Percentiles rank a stretch among this genome's conserved stretches.
These are phyloP conservation scores for Anarrhichthys ocellatus DNA, from an alignment of 2,113 vertebrate genomes.

Conservation along the genomic window DNA sequence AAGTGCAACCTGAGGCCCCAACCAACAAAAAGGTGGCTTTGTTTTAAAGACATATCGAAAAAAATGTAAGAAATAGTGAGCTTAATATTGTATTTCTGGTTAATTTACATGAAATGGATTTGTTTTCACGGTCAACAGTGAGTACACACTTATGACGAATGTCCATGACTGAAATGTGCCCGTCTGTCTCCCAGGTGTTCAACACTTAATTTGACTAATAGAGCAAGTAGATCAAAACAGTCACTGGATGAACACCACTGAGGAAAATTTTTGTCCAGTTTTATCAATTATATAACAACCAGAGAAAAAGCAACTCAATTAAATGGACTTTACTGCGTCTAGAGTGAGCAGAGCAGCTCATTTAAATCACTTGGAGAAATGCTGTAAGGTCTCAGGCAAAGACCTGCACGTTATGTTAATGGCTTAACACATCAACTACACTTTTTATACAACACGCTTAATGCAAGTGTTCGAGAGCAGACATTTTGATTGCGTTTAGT, in stretches of 20 bases:
- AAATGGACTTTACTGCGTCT: not conserved
- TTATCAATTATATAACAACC: not conserved
- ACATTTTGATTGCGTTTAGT: not conserved
- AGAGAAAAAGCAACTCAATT: not conserved
- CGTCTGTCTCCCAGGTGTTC: not conserved
- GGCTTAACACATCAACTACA: not conserved
- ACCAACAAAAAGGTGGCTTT: not conserved
- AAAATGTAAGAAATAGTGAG: not conserved
- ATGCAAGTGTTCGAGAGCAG: not conserved
- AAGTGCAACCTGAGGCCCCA: conserved; percentile 6
- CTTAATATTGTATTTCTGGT: not conserved
- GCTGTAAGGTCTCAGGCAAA: not conserved
- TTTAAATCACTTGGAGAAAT: not conserved
- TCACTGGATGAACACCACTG: not conserved
- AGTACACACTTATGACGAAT: not conserved
- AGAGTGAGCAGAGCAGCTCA: not conserved
- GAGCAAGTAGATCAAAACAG: not conserved
- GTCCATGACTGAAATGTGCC: not conserved
- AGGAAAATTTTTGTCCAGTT: not conserved
- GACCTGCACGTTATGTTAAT: not conserved
- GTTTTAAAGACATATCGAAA: not conserved
- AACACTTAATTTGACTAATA: not conserved
- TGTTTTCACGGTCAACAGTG: not conserved
- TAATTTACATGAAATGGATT: not conserved
- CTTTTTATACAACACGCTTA: not conserved